Conservation (phyloP, 2,888 invertebrate species). For the Actias luna region DNA sequence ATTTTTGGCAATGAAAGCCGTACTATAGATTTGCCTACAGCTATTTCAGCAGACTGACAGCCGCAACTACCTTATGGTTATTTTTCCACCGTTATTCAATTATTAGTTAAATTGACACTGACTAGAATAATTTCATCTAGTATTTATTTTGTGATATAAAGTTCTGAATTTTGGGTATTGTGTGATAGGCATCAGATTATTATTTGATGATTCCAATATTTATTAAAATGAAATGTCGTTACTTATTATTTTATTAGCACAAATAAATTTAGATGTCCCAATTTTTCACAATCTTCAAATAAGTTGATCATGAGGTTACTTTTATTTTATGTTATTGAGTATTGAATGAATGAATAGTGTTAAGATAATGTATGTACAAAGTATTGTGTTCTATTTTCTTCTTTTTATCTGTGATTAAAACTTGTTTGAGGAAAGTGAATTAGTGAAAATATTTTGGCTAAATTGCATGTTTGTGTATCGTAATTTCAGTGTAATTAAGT, state of each 20-base stretch:
- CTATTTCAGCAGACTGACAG: conserved; percentile 83
- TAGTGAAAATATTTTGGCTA: conserved; percentile 9
- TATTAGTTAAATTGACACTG: conserved; percentile 79
- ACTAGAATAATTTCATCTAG: conserved; percentile 75
- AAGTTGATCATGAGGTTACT: conserved; percentile 20
- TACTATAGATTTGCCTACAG: conserved; percentile 93
- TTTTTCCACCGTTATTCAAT: conserved; percentile 78
- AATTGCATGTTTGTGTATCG: conserved; percentile 11
- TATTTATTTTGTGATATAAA: conserved; percentile 75
- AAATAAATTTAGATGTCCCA: conserved; percentile 21
- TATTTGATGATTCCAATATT: conserved; percentile 70
- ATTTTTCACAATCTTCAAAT: conserved; percentile 21
- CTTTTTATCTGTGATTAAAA: conserved; percentile 12
- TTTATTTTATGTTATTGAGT: conserved; percentile 8
- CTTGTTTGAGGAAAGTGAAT: conserved; percentile 16
- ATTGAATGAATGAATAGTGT: conserved; percentile 17
- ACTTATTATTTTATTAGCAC: conserved; percentile 41
- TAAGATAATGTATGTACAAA: conserved; percentile 20
- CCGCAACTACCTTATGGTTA: conserved; percentile 67
- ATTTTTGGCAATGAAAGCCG: conserved; percentile 95
- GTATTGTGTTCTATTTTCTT: conserved; percentile 20
- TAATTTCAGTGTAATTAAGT: conserved; percentile 13
- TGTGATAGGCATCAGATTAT: conserved; percentile 66
- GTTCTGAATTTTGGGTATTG: conserved; percentile 64
- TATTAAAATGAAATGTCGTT: conserved; percentile 55